These are phyloP conservation scores for Dorcus parallelipipedus DNA, from an alignment of 2,888 invertebrate genomes.

Conservation along the genomic window DNA sequence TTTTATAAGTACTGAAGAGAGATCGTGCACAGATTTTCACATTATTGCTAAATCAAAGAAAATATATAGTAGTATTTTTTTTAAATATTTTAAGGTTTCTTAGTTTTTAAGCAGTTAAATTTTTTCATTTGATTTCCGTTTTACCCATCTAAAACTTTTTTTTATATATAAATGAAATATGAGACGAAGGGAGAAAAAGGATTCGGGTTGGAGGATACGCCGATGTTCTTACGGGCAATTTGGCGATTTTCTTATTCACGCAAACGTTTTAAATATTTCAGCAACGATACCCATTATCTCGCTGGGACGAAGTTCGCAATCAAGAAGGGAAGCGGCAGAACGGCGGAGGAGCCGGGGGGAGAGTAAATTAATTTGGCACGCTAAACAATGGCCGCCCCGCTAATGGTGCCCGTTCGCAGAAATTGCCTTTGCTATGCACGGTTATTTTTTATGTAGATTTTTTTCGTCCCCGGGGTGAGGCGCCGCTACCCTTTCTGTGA, in stretches of 20 bases:
- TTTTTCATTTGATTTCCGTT: too few relatives aligned
- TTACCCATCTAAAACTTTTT: too few relatives aligned
- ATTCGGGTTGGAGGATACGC: too few relatives aligned
- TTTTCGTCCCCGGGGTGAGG: slow-evolving; percentile 36
- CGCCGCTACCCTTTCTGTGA: slow-evolving; percentile 39
- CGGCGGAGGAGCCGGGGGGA: slow-evolving; percentile 29
- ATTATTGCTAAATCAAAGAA: too few relatives aligned
- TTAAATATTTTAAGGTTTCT: not conserved
- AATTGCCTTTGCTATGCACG: slow-evolving; percentile 49
- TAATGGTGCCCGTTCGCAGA: slow-evolving; percentile 52
- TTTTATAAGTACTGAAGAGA: too few relatives aligned
- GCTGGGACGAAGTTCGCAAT: slow-evolving; percentile 21
- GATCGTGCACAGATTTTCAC: too few relatives aligned
- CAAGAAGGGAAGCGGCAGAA: slow-evolving; percentile 17
- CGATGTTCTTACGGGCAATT: not conserved
- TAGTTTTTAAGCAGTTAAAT: too few relatives aligned
- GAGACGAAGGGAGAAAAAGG: too few relatives aligned
- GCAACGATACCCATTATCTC: not conserved
- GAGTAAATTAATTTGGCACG: slow-evolving; percentile 53
- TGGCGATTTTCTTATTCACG: slow-evolving; percentile 1
- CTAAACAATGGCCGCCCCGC: slow-evolving; percentile 53
- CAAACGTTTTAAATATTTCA: not conserved
- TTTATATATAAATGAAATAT: too few relatives aligned
- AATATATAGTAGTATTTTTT: not conserved
- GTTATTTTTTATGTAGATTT: slow-evolving; percentile 50